These are phyloP conservation scores for Danio choprae DNA, from an alignment of 2,797 vertebrate genomes.

Conservation along the genomic window DNA sequence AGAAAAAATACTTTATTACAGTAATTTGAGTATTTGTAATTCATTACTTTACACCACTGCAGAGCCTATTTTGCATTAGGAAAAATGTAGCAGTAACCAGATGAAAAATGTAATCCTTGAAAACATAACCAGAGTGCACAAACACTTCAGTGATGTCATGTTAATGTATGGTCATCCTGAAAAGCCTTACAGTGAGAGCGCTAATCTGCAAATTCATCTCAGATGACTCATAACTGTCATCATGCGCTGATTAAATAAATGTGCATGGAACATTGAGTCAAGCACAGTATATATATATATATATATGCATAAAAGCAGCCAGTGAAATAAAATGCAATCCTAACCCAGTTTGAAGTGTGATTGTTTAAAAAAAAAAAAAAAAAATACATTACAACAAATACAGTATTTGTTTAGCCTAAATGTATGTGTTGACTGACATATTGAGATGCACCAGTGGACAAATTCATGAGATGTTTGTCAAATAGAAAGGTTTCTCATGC, in stretches of 20 bases:
- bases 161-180: conserved; percentile 49
- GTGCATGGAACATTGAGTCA: conserved; percentile 3
- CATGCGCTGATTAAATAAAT: conserved; percentile 37
- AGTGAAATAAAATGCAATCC: background rate
- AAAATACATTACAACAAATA: background rate
- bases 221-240: conserved; percentile 51
- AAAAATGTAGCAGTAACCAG: conserved; percentile 29
- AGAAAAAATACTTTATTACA: too few relatives aligned
- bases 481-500: background rate
- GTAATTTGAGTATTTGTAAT: too few relatives aligned
- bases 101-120: conserved; percentile 34
- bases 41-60: background rate
- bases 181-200: conserved; percentile 45
- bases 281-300: conserved; percentile 3
- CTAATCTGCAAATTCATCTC: conserved; percentile 39
- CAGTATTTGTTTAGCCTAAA: background rate
- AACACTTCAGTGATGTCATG: conserved; percentile 32
- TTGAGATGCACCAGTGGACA: background rate
- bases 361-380: too few relatives aligned
- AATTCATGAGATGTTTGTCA: background rate
- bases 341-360: background rate
- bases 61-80: conserved; percentile 53
- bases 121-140: conserved; percentile 42
- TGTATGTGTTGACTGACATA: background rate
- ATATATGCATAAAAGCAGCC: too few relatives aligned